Percentiles rank a stretch among this genome's conserved stretches.
Evolutionary conservation across 2,888 invertebrate genomes (phyloP).

Genomic region (Antheraea assamensis): DNA sequence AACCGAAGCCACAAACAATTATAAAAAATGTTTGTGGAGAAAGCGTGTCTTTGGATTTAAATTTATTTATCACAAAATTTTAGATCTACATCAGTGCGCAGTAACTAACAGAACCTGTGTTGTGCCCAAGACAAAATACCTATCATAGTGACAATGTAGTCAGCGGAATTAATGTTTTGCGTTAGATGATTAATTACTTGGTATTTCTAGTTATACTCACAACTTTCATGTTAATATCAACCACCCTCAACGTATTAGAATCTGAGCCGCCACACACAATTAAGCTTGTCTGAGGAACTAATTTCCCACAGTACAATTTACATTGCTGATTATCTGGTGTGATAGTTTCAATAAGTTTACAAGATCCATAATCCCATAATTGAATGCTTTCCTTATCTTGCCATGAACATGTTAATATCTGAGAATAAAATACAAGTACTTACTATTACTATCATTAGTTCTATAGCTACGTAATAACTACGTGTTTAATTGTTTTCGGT

Average conservation of each 20-base stretch:
- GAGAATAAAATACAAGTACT: neutral
- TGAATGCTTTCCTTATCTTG: conserved; percentile 83
- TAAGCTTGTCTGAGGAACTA: conserved; percentile 79
- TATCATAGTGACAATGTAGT: neutral
- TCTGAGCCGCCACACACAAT: conserved; percentile 84
- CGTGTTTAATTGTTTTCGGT: neutral
- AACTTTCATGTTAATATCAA: conserved; percentile 82
- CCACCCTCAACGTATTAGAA: conserved; percentile 81
- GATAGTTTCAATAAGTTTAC: conserved; percentile 82
- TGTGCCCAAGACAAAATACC: neutral
- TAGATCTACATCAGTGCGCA: neutral
- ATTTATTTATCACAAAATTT: neutral
- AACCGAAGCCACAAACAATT: too few species aligned
- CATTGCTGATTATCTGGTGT: conserved; percentile 78
- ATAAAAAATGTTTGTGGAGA: too few species aligned
- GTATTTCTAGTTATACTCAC: conserved; percentile 62
- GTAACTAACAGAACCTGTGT: neutral
- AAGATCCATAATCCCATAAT: conserved; percentile 86
- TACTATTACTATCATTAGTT: too few species aligned
- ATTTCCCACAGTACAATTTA: conserved; percentile 84
- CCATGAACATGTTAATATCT: conserved; percentile 86
- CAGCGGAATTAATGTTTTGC: neutral
- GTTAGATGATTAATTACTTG: neutral
- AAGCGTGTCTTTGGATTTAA: neutral
- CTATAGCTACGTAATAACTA: too few species aligned